Evolutionary conservation across 2,113 vertebrate genomes (phyloP), one percentile per base, ranked within the genome.

Genomic region (Solea senegalensis): DNA sequence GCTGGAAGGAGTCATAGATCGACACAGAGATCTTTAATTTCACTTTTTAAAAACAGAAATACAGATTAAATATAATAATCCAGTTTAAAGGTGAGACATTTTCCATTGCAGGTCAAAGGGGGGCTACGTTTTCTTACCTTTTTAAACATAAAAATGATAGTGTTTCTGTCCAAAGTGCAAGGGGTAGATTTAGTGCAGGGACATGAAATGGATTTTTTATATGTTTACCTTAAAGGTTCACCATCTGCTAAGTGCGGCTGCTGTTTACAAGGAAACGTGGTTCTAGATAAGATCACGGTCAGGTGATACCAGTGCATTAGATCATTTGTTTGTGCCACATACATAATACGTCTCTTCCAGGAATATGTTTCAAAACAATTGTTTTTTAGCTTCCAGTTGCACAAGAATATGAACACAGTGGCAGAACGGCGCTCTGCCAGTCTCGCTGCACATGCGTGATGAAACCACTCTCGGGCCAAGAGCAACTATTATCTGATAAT

Each of bases 1-100:
- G 95, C 96, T 96, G 6, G 21, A 61, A 43, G 59, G 43, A 53
- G n/a, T 51, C 14, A 65, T 2, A 61, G 6, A 69, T 9, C 49
- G n/a, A 27, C 10, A 27, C 9, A 44, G 40, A 48, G 10, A 48
- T 13, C 4, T 48, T 14, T 1, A 11, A 10, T 48, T 48, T 48
- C 4, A 12, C 5, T 34, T 34, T 3, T 34, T 34, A 3, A 34
- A 34, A 34, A 6, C 34, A 34, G 34, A 34, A 6, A 34, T 6
- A 34, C 3, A 34, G 34, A 34, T 34, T 34, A 34, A 34, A 34
- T 34, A 4, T 34, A 34, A 34, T 34, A 16, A 9, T 16, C 15
- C 28, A 14, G 10, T 8, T 55, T 7, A 51, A 21, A 60, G 12
- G 43, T 41, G 43, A 65, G 5, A 60, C 5, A 34, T 34, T 27